Base-by-base conservation (phyloP, 2,888 invertebrate genomes). In the Gastrophysa polygoni region DNA sequence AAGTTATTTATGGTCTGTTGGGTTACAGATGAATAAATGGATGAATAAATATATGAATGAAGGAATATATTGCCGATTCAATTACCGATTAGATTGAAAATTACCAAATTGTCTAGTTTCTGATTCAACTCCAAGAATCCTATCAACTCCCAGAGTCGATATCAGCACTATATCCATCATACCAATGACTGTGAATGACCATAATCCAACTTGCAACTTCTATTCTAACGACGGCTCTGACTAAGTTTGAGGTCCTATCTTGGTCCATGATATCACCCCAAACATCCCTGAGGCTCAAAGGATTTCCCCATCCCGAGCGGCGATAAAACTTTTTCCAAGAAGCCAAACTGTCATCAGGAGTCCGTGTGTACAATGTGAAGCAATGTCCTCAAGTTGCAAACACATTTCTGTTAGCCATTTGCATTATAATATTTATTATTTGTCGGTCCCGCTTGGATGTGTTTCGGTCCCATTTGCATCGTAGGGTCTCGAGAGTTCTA, bases 381-480 rank as follows among this genome's bases (percentile, higher is more conserved):
- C 80, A 80, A 80, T 79, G 80, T 79, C 76, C 74, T 69, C 71
- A 72, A 72, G 75, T 71, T 74, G 64, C 72, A 63, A 69, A 69
- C 70, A 63, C 64, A 71, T 70, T 72, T 71, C 70, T 73, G 70
- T 66, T 72, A 75, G 71, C 75, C 74, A 75, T 78, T 75, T 75
- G 78, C 78, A 80, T 81, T 81, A 80, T 81, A 81, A 81, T 82
- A 82, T 82, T 82, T 81, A 82, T 82, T 81, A 81, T 81, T 81
- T 80, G 81, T 80, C 78, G 76, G 73, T 82, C 81, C 81, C 81
- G 74, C 73, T 73, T 76, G 80, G 75, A 73, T 68, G 73, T 70
- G 70, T 75, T 73, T 71, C 71, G 75, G 77, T 80, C 81, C 80
- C 80, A 67, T 71, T 70, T 72, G 79, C 71, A 75, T 75, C 79